Evolutionary conservation across 1,140 invertebrate genomes (phyloP).

Genomic region (Wasmannia auropunctata): DNA sequence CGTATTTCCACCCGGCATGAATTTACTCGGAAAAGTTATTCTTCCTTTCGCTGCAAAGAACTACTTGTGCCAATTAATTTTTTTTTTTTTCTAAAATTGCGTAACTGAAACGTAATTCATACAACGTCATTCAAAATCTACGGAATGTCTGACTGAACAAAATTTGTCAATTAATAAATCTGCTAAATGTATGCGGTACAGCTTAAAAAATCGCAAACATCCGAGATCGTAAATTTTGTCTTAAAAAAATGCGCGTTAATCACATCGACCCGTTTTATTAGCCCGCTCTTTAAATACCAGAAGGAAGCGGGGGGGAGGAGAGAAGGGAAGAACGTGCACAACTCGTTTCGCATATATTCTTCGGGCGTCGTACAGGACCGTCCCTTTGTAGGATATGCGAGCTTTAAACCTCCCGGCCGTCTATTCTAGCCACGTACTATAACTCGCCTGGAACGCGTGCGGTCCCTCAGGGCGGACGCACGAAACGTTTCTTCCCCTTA

Average conservation of each 20-base stretch:
- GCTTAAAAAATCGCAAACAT: neutral
- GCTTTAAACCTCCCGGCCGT: conserved; percentile 29
- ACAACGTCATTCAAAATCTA: neutral
- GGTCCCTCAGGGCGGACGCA: conserved; percentile 63
- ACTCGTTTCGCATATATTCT: conserved; percentile 63
- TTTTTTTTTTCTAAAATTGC: conserved; percentile 1
- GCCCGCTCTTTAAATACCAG: conserved; percentile 20
- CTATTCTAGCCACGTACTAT: conserved; percentile 67
- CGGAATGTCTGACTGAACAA: neutral
- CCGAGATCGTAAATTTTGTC: neutral
- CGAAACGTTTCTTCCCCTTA: conserved; percentile 73
- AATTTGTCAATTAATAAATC: neutral
- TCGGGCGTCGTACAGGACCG: conserved; percentile 36
- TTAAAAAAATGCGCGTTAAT: conserved; percentile 11
- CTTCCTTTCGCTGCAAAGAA: neutral
- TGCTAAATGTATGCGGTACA: neutral
- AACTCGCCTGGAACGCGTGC: conserved; percentile 63
- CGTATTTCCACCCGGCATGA: neutral
- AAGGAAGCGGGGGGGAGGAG: neutral
- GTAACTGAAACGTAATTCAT: neutral
- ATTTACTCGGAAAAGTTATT: neutral
- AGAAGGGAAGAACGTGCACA: neutral
- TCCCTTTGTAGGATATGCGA: conserved; percentile 59
- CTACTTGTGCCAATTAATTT: neutral
- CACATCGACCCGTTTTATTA: conserved; percentile 19